These are phyloP conservation scores for Nephrotoma appendiculata DNA, from an alignment of 2,888 invertebrate genomes.

Conservation along the genomic window DNA sequence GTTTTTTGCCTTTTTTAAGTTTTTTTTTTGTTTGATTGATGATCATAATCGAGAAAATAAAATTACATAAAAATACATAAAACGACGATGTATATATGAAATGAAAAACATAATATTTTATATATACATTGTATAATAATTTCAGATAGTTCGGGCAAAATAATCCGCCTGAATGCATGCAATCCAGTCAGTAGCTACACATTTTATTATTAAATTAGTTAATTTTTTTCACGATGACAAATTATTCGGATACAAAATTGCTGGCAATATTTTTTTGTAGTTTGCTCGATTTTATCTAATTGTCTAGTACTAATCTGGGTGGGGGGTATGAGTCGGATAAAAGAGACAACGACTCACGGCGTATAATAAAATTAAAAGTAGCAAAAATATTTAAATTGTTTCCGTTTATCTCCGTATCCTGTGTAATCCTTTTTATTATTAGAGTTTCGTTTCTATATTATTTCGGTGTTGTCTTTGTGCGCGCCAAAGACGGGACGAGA, in stretches of 20 bases:
- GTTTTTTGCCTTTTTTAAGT: neutral
- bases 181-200: neutral
- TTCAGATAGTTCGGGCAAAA: neutral
- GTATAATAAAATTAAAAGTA: neutral
- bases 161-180: neutral
- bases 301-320: neutral
- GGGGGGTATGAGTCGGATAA: neutral
- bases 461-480: neutral
- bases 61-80: neutral
- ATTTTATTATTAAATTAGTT: neutral
- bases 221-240: neutral
- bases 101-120: neutral
- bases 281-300: neutral
- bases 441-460: neutral
- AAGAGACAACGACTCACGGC: neutral
- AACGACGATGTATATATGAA: neutral
- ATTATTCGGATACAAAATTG: neutral
- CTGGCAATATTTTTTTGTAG: neutral
- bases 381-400: neutral
- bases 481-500: neutral
- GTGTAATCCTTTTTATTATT: neutral
- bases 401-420: neutral
- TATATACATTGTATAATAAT: neutral
- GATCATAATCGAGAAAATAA: neutral
- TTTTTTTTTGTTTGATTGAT: neutral